Evolutionary conservation across 2,113 vertebrate genomes (phyloP), one percentile per base, ranked within the genome.

Genomic region (Oreochromis tanganicae): DNA sequence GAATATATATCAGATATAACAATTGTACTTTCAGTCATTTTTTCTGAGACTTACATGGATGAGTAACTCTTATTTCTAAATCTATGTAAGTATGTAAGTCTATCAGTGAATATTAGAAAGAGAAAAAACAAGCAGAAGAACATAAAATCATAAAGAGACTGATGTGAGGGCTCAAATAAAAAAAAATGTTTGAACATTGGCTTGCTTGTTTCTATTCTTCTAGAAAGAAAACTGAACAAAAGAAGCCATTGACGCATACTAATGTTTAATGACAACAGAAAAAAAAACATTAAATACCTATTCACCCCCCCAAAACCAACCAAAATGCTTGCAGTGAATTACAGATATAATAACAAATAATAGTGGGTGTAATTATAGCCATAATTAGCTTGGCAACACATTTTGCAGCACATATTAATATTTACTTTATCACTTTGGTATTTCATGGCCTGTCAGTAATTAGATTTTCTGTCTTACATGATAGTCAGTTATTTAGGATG

Each of bases 51-150:
- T 43, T 54, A 41, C 13, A 56, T 17, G 61, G 78, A 27, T 32
- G 4, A 90, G 55, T 87, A 81, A 82, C n/a, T 89, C 38, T 81
- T 91, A 43, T 80, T 80, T 89, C 54, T 10, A 29, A 59, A 81
- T 21, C 81, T 50, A 1, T 29, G 13, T 24, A 54, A 34, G 27
- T 54, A 36, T 68, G 55, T 48, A 75, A 73, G 48, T 34, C 6
- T 19, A 85, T 80, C 55, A 66, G 9, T 11, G 87, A 88, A 80
- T 66, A 59, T 36, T 5, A 19, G 19, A 90, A 55, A 8, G 36
- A 66, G 6, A 68, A 46, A 10, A 66, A 43, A 43, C 63, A 27
- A 43, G 14, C 38, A 16, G 27, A 73, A 43, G 11, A 56, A 3
- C 9, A 29, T 50, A 48, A 48, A 48, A 48, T 29, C 13, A 48